Base-by-base conservation (phyloP, 2,113 vertebrate species). In the Columba janthina region DNA sequence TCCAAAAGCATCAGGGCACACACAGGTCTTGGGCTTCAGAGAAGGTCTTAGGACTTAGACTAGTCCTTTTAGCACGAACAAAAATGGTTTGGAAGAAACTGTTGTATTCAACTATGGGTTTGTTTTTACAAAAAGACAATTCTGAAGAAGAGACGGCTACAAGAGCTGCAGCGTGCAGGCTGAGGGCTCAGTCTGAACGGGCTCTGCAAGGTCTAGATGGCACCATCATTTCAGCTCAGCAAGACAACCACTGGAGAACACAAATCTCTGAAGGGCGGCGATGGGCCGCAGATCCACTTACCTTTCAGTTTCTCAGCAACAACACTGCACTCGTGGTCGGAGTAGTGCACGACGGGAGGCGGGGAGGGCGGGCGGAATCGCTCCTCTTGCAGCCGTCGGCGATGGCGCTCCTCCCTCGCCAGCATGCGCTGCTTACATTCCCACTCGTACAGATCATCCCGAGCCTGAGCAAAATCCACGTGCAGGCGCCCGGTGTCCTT, bases 401-500 rank as follows among this genome's bases (percentile, higher is more conserved):
- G 98, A 91, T 99, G 99, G 19, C 99, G 97, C 93, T 99, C 99
- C 96, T 99, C 99, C 10, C 99, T 96, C 18, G 99, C 99, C 94
- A 99, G 89, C 99, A 99, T 98, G 32, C 99, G 98, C 98, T 99
- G 99, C 94, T 97, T 98, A 94, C 99, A 99, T 73, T 99, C 99
- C 99, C 99, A 99, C 96, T 99, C 99, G 2, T 99, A 99, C n/a
- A 99, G 98, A 80, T 99, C 99, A 2, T 99, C 99, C 87, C 99
- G 97, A 29, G 99, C 99, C 97, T 99, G 99, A 2, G 99, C 99
- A 25, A 99, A 99, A 96, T 99, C 99, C 95, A 99, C 99, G 0
- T 99, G 99, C 78, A 99, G 98, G 9, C 99, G 98, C 9, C 99
- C 99, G 0, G 98, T 98, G 97, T 99, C 99, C 96, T 99, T 99